Percentiles rank a stretch among this genome's conserved stretches.
These are phyloP conservation scores for Erpobdella octoculata DNA, from an alignment of 2,888 invertebrate species.

Conservation along the genomic window DNA sequence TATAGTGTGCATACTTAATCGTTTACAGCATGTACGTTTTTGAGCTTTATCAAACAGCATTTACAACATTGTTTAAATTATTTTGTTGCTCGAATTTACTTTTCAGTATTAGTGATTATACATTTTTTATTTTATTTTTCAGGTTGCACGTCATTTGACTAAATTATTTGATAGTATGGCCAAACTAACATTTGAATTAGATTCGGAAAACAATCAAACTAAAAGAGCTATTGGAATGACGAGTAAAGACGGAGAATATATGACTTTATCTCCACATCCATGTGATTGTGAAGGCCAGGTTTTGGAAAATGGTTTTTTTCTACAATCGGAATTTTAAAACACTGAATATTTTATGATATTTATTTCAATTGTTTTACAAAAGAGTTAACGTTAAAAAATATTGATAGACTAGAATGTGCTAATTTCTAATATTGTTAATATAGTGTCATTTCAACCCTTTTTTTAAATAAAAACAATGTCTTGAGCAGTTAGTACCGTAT, in stretches of 20 bases:
- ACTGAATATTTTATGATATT: not conserved
- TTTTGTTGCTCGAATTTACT: not conserved
- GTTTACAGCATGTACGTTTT: conserved; percentile 35
- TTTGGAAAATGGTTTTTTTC: conserved; percentile 33
- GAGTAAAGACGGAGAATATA: conserved; percentile 89
- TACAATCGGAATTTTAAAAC: not conserved
- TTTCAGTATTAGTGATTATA: no score
- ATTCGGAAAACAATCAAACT: conserved; percentile 42
- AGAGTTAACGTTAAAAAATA: no score
- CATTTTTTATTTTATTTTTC: not conserved
- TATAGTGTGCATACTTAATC: no score
- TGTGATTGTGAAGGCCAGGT: conserved; percentile 81
- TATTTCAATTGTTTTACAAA: not conserved
- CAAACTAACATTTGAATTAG: conserved; percentile 64
- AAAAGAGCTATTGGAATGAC: conserved; percentile 71
- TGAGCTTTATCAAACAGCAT: not conserved
- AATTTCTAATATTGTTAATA: no score
- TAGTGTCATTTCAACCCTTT: no score
- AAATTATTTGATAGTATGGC: conserved; percentile 93
- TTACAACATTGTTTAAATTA: not conserved
- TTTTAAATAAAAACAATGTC: no score
- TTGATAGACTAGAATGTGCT: no score
- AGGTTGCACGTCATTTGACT: conserved; percentile 67
- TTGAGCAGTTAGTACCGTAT: no score
- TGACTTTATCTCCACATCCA: conserved; percentile 67